These are phyloP conservation scores for Callipepla squamata DNA, from an alignment of 2,113 vertebrate species.

Conservation along the genomic window DNA sequence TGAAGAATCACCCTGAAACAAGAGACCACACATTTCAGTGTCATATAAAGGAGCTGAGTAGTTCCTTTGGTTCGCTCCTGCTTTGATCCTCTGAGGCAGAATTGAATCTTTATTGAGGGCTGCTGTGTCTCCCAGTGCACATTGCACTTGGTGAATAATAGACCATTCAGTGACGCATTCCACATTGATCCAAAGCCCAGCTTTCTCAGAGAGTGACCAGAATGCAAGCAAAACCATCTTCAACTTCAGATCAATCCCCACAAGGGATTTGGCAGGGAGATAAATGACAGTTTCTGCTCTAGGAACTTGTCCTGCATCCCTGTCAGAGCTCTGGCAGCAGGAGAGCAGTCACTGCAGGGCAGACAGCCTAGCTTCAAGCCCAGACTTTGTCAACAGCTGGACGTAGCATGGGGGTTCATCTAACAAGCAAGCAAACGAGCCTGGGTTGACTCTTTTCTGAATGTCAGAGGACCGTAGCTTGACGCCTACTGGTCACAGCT, in stretches of 20 bases:
- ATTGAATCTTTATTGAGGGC: constrained; percentile 53
- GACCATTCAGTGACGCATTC: constrained; percentile 50
- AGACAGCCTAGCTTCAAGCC: constrained; percentile 19
- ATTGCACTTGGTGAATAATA: constrained; percentile 49
- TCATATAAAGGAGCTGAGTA: constrained; percentile 29
- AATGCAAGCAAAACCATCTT: constrained; percentile 61
- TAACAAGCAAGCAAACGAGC: constrained; percentile 39
- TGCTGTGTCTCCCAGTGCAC: constrained; percentile 12
- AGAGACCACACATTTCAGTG: constrained; percentile 7
- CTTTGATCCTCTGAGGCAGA: constrained; percentile 60
- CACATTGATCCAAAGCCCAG: constrained; percentile 61
- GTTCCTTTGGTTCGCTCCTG: neutral
- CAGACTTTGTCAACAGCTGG: neutral
- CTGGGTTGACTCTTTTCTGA: constrained; percentile 35
- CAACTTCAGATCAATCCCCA: constrained; percentile 50
- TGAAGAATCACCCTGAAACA: neutral
- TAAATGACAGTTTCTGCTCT: constrained; percentile 16
- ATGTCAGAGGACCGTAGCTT: neutral
- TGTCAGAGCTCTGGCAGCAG: constrained; percentile 22
- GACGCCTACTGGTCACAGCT: constrained; percentile 4
- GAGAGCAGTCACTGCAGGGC: constrained; percentile 22
- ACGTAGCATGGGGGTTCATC: neutral
- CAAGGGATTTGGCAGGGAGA: constrained; percentile 22
- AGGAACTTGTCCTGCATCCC: constrained; percentile 2
- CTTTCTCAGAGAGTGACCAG: constrained; percentile 55